A percentile compares a stretch with the other conserved stretches of the same genome.
phyloP scores from a whole-genome alignment of 2,113 vertebrate species.

The Leucosticte australis region DNA sequence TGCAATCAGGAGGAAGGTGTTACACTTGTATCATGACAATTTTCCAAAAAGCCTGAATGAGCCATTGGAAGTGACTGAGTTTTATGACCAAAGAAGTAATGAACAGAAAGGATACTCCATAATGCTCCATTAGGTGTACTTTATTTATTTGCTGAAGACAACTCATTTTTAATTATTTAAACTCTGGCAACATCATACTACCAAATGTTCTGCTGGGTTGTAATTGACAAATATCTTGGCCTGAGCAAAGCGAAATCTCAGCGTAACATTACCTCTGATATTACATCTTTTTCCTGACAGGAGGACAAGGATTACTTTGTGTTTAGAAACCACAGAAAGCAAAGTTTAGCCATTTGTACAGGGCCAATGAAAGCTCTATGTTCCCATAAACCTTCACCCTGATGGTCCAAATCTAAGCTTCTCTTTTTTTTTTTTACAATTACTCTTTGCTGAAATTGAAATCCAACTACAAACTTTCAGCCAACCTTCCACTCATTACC shows the following conservation, averaged over 20 bases:
- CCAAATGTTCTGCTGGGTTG: background rate
- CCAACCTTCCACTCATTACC: background rate
- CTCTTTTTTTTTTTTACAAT: background rate
- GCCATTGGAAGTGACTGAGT: background rate
- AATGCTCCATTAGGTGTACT: background rate
- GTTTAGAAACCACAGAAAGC: background rate
- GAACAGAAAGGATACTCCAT: background rate
- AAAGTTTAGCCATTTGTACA: background rate
- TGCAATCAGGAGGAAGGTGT: background rate
- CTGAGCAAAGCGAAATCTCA: background rate
- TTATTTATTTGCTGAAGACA: background rate
- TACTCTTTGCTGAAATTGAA: background rate
- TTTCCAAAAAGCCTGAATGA: background rate
- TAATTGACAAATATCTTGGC: background rate
- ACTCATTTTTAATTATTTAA: constrained; percentile 47
- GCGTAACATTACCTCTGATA: background rate
- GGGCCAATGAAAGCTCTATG: background rate
- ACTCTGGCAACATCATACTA: background rate
- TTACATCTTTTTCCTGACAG: background rate
- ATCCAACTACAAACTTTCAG: background rate
- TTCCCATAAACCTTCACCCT: background rate
- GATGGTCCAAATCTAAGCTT: background rate
- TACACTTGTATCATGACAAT: background rate
- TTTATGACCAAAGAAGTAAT: background rate
- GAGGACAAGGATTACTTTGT: background rate